These are phyloP conservation scores for Antechinus stuartii DNA, from an alignment of 2,113 vertebrate species.

Conservation along the genomic window DNA sequence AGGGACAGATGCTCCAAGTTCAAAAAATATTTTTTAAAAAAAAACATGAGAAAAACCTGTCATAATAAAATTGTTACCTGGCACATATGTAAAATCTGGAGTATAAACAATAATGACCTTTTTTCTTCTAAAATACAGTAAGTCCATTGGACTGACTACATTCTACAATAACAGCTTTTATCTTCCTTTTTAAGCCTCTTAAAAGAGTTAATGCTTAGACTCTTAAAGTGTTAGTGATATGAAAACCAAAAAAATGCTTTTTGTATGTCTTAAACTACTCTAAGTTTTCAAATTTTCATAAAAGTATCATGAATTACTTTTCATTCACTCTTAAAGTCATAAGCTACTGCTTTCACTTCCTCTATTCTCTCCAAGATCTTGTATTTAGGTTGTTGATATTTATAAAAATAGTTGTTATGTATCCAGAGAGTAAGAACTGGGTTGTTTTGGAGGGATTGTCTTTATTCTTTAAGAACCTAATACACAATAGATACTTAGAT, in stretches of 20 bases:
- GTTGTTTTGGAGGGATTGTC: not conserved
- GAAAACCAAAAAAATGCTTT: not conserved
- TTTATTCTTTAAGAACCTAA: not conserved
- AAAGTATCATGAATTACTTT: not conserved
- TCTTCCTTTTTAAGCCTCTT: conserved; percentile 13
- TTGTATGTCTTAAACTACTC: not conserved
- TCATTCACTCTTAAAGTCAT: not conserved
- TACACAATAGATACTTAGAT: not conserved
- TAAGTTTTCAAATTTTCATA: not conserved
- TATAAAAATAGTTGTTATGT: not conserved
- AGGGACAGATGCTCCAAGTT: conserved; percentile 17
- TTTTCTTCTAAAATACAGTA: conserved; percentile 24
- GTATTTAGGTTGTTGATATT: not conserved
- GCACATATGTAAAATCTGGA: not conserved
- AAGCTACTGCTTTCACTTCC: not conserved
- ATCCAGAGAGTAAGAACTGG: not conserved
- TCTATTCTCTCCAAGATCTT: not conserved
- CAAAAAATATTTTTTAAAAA: not conserved
- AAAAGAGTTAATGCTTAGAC: not conserved
- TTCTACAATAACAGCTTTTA: not conserved
- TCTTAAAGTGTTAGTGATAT: conserved; percentile 14
- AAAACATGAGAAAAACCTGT: not conserved
- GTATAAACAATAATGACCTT: conserved; percentile 1
- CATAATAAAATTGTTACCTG: not conserved
- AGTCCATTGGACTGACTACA: not conserved